Evolutionary conservation across 2,113 vertebrate genomes (phyloP), one percentile per base, ranked within the genome.

Genomic region (Chloebia gouldiae): DNA sequence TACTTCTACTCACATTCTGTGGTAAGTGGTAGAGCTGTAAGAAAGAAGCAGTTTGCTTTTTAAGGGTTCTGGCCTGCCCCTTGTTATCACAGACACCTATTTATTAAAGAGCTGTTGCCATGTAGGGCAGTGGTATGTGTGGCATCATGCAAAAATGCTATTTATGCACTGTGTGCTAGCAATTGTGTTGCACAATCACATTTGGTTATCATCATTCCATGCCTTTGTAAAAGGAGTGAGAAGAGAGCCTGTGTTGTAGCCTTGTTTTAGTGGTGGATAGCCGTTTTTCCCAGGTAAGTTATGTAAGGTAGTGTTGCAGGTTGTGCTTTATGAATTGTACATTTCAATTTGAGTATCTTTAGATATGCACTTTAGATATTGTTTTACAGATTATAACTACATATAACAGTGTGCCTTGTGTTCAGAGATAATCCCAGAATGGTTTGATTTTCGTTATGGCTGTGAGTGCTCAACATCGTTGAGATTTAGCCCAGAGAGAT

Each of bases 1-100:
- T 79, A 37, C 60, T 93, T 93, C 72, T 75, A 5, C 61, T 75
- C 49, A 12, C 69, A 69, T 71, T 23, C 60, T 83, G 19, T 77
- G 54, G 86, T 51, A 88, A 86, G 49, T n/a, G 80, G 53, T 79
- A 76, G 93, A 80, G 27, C 35, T 65, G 11, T 39, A 70, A 92
- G 86, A 70, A 95, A 81, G 70, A 50, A 88, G 45, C n/a, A 54
- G 18, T 91, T 94, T 66, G 53, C 57, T 95, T 95, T 87, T 20
- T 86, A 51, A 94, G 45, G 35, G 18, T 78, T 86, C 72, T 89
- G 56, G 50, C 37, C 66, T 92, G 59, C 30, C 70, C 56, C 30
- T 90, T 1, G 0, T 69, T 84, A 63, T 66, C 53, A n/a, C 49
- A 30, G 40, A 27, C 50, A 95, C 68, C 59, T 94, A 61, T 86